Evolutionary conservation across 2,888 invertebrate genomes (phyloP).

Genomic region (Villa cingulata): DNA sequence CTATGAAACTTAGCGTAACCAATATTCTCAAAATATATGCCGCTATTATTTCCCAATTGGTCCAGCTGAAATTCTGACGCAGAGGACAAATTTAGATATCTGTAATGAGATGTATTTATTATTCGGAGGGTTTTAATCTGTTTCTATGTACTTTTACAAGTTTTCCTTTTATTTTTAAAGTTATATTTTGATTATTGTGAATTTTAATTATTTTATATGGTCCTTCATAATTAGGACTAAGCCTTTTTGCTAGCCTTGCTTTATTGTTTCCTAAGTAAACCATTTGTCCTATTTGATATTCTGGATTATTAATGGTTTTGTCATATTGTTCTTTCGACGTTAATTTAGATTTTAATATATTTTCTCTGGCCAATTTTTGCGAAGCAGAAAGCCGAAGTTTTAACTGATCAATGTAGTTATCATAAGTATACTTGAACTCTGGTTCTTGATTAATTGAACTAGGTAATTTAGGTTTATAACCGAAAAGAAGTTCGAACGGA

Average conservation of each 20-base stretch:
- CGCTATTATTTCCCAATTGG: conserved; percentile 2
- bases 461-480: conserved; percentile 7
- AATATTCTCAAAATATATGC: conserved; percentile 11
- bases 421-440: conserved; percentile 8
- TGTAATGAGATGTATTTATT: neutral
- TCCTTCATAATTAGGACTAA: conserved; percentile 7
- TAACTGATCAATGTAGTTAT: conserved; percentile 7
- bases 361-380: conserved; percentile 7
- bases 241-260: conserved; percentile 3
- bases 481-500: conserved; percentile 17
- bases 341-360: conserved; percentile 6
- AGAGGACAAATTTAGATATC: neutral
- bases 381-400: conserved; percentile 8
- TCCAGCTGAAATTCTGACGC: neutral
- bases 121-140: conserved; percentile 2
- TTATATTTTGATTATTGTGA: conserved; percentile 1
- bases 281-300: conserved; percentile 5
- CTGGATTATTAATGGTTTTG: neutral
- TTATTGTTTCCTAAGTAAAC: conserved; percentile 8
- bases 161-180: conserved; percentile 6
- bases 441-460: conserved; percentile 2
- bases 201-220: conserved; percentile 6
- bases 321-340: conserved; percentile 7
- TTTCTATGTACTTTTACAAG: neutral
- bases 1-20: conserved; percentile 7